These are phyloP conservation scores for Aurelia aurita DNA, from an alignment of 30 jellyfish, hydroid and myxozoan species.

Conservation along the genomic window DNA sequence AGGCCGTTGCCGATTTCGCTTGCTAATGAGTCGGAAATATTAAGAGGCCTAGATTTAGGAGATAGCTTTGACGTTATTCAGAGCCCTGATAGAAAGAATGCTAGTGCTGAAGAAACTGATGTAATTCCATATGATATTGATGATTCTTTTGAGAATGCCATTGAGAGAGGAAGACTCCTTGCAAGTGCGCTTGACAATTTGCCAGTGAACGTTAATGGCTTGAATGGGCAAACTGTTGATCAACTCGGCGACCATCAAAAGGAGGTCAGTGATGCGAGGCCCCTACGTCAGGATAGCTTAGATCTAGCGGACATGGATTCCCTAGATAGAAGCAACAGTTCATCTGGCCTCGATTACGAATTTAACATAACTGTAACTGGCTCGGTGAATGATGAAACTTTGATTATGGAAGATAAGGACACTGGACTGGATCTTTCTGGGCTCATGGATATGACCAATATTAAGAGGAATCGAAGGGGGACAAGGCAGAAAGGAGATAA, in stretches of 20 bases:
- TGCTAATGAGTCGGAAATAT: constrained; percentile 65
- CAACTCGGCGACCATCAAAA: background rate
- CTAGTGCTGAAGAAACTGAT: background rate
- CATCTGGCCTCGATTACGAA: constrained; percentile 5
- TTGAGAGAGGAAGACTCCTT: background rate
- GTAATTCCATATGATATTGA: constrained; percentile 7
- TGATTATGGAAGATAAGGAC: constrained; percentile 71
- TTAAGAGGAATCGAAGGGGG: constrained; percentile 10
- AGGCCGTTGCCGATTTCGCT: constrained; percentile 73
- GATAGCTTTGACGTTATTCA: constrained; percentile 27
- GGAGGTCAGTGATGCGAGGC: background rate
- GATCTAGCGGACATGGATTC: background rate
- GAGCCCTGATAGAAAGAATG: background rate
- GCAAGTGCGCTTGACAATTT: background rate
- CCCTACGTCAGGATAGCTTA: too few species aligned
- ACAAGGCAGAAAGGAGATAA: constrained; percentile 44
- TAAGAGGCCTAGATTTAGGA: constrained; percentile 69
- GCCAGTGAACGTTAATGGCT: too few species aligned
- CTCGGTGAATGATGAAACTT: constrained; percentile 64
- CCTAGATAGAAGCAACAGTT: background rate
- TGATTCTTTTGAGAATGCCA: constrained; percentile 45
- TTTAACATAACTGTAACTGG: constrained; percentile 60
- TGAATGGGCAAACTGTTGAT: background rate
- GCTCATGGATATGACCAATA: constrained; percentile 49
- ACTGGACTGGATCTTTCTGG: constrained; percentile 53